Evolutionary conservation across 2,888 invertebrate genomes (phyloP).

Genomic region (Cerastis rubricosa): DNA sequence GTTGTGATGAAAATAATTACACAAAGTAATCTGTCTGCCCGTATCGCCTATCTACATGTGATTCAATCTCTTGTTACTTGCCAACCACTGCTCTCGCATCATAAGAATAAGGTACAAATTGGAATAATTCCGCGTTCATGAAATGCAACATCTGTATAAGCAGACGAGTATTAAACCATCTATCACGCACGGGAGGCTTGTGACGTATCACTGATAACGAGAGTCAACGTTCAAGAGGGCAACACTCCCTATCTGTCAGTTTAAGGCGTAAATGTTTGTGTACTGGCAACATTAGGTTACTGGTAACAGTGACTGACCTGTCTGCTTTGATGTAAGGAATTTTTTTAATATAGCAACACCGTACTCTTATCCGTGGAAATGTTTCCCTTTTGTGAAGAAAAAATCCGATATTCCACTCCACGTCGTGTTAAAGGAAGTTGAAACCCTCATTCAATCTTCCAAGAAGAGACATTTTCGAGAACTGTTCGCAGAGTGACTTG

Average conservation of each 20-base stretch:
- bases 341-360: not conserved
- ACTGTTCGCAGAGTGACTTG: not conserved
- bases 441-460: not conserved
- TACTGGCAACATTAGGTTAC: constrained; percentile 15
- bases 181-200: constrained; percentile 26
- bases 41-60: not conserved
- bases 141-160: not conserved
- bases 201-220: constrained; percentile 41
- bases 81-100: not conserved
- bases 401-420: not conserved
- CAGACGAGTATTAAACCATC: constrained; percentile 32
- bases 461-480: not conserved
- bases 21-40: not conserved
- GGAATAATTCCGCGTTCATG: not conserved
- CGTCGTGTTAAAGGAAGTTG: not conserved
- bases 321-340: constrained; percentile 11
- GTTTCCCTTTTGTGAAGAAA: not conserved
- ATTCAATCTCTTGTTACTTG: not conserved
- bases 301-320: constrained; percentile 19
- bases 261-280: constrained; percentile 31
- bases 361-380: not conserved
- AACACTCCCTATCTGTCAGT: constrained; percentile 38
- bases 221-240: constrained; percentile 54
- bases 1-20: not conserved
- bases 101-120: not conserved